Evolutionary conservation across 2,888 invertebrate species (phyloP).

Genomic region (Cephus nigrinus): DNA sequence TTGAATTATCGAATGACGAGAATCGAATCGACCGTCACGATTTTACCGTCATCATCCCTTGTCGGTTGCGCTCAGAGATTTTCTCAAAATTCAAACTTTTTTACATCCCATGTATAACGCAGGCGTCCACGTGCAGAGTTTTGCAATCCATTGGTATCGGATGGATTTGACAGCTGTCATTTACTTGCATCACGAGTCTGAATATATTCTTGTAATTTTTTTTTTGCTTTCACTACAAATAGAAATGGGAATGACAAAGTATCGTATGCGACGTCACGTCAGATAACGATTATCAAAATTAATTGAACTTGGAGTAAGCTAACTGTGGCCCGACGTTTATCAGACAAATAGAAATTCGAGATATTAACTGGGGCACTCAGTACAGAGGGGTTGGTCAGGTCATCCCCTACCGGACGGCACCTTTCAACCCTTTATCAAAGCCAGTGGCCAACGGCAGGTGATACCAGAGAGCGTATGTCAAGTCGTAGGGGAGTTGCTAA

Average conservation of each 20-base stretch:
- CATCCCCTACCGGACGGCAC: not conserved
- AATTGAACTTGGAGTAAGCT: not conserved
- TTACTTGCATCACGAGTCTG: not conserved
- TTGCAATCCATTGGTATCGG: not conserved
- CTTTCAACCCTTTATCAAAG: not conserved
- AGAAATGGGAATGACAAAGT: not conserved
- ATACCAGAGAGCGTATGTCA: not conserved
- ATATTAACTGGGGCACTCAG: not conserved
- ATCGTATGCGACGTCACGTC: not conserved
- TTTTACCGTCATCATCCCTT: not conserved
- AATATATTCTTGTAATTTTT: not conserved
- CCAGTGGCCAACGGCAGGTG: not conserved
- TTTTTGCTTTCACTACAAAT: too few species aligned
- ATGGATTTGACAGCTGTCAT: not conserved
- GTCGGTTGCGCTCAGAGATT: not conserved
- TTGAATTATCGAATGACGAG: constrained; percentile 44
- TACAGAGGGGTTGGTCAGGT: not conserved
- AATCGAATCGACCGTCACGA: constrained; percentile 43
- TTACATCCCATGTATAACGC: not conserved
- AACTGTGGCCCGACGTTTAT: not conserved
- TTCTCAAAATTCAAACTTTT: not conserved
- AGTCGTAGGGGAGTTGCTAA: not conserved
- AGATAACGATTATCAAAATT: not conserved
- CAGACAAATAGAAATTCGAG: not conserved
- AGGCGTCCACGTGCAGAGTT: not conserved